Evolutionary conservation across 2,888 invertebrate species (phyloP).

Genomic region (Tetragonisca angustula): DNA sequence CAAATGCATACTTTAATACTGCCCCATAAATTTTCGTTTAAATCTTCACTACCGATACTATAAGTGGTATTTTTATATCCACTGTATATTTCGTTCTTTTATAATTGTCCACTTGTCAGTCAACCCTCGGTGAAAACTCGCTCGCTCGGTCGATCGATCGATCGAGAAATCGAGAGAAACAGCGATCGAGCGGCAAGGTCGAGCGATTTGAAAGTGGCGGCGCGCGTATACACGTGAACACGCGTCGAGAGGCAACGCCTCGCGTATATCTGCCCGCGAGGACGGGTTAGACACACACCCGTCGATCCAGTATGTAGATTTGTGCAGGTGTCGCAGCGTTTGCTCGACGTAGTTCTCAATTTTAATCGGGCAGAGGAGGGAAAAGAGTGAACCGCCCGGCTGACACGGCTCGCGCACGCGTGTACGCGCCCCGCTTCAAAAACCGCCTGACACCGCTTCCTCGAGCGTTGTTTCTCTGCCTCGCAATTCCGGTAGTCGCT

Average conservation of each 20-base stretch:
- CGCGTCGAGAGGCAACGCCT: constrained; percentile 43
- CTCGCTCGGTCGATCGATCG: constrained; percentile 7
- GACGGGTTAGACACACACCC: constrained; percentile 66
- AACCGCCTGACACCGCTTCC: background rate
- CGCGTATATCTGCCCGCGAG: constrained; percentile 49
- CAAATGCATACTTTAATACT: too few relatives aligned
- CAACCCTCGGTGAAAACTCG: background rate
- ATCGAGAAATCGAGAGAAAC: constrained; percentile 36
- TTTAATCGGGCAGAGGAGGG: constrained; percentile 65
- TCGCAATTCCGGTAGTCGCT: too few relatives aligned
- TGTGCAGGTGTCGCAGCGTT: constrained; percentile 75
- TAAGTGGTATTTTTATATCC: background rate
- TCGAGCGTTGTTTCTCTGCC: background rate
- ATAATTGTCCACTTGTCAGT: background rate
- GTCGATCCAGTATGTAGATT: constrained; percentile 78
- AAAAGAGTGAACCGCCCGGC: constrained; percentile 21
- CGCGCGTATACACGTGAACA: constrained; percentile 43
- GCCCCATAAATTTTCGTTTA: too few relatives aligned
- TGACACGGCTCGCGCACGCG: background rate
- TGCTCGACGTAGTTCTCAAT: constrained; percentile 71
- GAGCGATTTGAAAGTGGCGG: constrained; percentile 52
- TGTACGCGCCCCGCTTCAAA: background rate
- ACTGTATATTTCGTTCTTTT: background rate
- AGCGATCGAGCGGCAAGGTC: constrained; percentile 38
- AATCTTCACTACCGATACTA: too few relatives aligned